Conservation (phyloP, 2,888 invertebrate species). For the Plebejus argus region DNA sequence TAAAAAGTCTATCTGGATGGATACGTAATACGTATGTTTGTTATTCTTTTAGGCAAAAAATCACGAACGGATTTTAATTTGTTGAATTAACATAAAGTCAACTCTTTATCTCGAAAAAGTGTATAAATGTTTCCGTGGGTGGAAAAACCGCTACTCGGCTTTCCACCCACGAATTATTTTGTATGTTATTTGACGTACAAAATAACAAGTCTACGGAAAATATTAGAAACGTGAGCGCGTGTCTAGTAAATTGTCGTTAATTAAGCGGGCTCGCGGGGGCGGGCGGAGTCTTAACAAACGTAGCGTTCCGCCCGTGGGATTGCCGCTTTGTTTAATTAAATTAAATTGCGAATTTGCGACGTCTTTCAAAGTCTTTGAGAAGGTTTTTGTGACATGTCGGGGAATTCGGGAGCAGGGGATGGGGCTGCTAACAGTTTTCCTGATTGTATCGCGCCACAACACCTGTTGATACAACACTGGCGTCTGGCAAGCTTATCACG, state of each 20-base stretch:
- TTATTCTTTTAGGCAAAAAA: too few relatives aligned
- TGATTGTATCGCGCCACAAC: background rate
- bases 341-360: background rate
- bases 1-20: too few relatives aligned
- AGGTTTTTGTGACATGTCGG: background rate
- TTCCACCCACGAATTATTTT: background rate
- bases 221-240: background rate
- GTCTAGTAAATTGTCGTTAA: slow-evolving; percentile 13
- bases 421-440: background rate
- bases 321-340: slow-evolving; percentile 7
- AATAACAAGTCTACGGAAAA: background rate
- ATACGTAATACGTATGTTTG: too few relatives aligned
- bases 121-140: background rate
- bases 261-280: background rate
- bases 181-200: background rate
- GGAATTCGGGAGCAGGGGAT: background rate
- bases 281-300: background rate
- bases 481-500: background rate
- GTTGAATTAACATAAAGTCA: background rate
- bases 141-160: background rate
- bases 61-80: background rate
- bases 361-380: slow-evolving; percentile 14
- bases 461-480: background rate
- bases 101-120: background rate
- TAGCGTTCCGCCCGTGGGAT: background rate